Evolutionary conservation across 2,888 invertebrate genomes (phyloP), one percentile per base, ranked within the genome.

Genomic region (Zaprionus lineosus): DNA sequence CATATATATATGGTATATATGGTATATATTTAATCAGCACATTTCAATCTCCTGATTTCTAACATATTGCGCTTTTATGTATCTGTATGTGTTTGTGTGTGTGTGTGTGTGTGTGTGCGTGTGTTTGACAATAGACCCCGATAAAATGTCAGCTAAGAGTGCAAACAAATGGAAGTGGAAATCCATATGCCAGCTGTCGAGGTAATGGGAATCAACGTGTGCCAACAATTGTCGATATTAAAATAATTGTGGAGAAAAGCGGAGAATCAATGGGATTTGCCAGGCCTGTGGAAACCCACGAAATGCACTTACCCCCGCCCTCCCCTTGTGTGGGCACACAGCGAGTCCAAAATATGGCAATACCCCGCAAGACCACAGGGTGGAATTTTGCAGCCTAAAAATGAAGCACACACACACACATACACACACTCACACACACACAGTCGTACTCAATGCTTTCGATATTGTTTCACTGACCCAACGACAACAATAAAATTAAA

Each of bases 401-500:
- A 52, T 40, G 43, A 29, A 39, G 58, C 52, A 71, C 19, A 51
- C 36, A 63, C n/a, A n/a, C n/a, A n/a, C n/a, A n/a, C n/a, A n/a
- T n/a, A n/a, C n/a, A n/a, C n/a, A n/a, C n/a, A n/a, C n/a, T n/a
- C n/a, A n/a, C n/a, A n/a, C n/a, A n/a, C n/a, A n/a, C n/a, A n/a
- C n/a, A n/a, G n/a, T 63, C 39, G 43, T 61, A 63, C 55, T 65
- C 61, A 60, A 77, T 64, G 67, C 64, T 67, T 43, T 72, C 57
- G 68, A 44, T 56, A 65, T 47, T 33, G 64, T 65, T 51, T 47
- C 44, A 41, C 50, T 61, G 52, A 44, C 36, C 31, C 52, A 44
- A 63, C 58, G 64, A 70, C 53, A 56, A 79, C 71, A 86, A 86
- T 85, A 84, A 81, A 83, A 81, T 75, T 75, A 73, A 83, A 79